Evolutionary conservation across 2,797 vertebrate species (phyloP).

Genomic region (Hybognathus amarus): DNA sequence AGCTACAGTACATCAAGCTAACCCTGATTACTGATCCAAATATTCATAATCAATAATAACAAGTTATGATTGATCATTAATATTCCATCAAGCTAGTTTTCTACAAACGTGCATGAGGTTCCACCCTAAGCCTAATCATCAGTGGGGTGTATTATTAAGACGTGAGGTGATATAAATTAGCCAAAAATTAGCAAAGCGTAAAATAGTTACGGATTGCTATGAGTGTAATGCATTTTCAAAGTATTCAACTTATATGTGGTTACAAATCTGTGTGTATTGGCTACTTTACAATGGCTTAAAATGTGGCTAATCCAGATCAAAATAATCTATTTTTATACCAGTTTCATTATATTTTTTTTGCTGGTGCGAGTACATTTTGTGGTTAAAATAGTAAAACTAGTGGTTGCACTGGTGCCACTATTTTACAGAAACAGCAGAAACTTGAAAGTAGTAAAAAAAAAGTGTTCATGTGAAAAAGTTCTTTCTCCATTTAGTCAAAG

Average conservation of each 20-base stretch:
- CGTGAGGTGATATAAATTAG: not conserved
- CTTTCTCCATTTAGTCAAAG: no score
- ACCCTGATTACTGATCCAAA: no score
- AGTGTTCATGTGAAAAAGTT: no score
- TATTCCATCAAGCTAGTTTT: no score
- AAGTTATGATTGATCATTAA: no score
- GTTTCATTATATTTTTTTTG: not conserved
- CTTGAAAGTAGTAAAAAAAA: no score
- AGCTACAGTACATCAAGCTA: no score
- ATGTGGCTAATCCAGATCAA: not conserved
- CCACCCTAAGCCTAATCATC: not conserved
- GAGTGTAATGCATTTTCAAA: not conserved
- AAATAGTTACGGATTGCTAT: not conserved
- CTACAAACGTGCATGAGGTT: not conserved
- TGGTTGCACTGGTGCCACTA: no score
- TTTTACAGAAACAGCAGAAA: no score
- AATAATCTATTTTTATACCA: not conserved
- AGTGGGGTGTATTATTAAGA: not conserved
- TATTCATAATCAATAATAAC: no score
- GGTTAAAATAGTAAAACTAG: no score
- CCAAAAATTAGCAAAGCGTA: not conserved
- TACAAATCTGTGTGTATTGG: not conserved
- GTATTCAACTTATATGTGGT: not conserved
- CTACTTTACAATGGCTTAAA: not conserved
- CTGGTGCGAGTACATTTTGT: no score